Conservation (phyloP, 2,888 invertebrate species). For the Blastobasis lacticolella region DNA sequence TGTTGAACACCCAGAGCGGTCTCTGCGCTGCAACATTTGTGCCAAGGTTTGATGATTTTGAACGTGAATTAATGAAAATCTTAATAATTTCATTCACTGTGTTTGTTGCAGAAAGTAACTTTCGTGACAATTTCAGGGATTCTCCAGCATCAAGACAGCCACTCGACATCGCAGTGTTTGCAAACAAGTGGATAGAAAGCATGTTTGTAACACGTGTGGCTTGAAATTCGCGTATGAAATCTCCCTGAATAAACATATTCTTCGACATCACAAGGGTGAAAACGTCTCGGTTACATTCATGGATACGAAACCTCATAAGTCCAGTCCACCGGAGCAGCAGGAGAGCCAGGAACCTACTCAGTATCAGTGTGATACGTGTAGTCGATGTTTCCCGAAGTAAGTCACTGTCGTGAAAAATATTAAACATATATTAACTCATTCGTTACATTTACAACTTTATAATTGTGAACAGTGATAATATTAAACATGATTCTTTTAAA, state of each 20-base stretch:
- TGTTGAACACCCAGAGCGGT: constrained; percentile 61
- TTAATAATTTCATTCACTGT: no score
- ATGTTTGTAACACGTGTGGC: constrained; percentile 53
- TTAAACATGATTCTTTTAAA: no score
- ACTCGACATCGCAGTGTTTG: constrained; percentile 60
- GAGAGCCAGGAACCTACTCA: constrained; percentile 16
- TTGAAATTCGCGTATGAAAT: constrained; percentile 60
- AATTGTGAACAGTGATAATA: no score
- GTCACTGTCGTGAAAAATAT: constrained; percentile 2
- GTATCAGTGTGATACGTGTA: constrained; percentile 76
- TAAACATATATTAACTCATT: neutral
- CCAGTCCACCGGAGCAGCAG: neutral
- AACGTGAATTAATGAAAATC: no score
- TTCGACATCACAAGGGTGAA: constrained; percentile 55
- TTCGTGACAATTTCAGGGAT: constrained; percentile 15
- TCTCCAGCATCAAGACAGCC: constrained; percentile 40
- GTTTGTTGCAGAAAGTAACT: no score
- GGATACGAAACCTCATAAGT: constrained; percentile 23
- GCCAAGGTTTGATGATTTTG: constrained; percentile 27
- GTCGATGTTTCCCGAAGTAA: constrained; percentile 75
- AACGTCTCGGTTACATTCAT: constrained; percentile 58
- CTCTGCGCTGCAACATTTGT: constrained; percentile 67
- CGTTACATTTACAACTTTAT: no score
- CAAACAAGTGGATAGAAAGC: constrained; percentile 46
- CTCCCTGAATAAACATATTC: constrained; percentile 63